A percentile compares a stretch with the other conserved stretches of the same genome.
Evolutionary conservation across 2,888 invertebrate genomes (phyloP).

Genomic region (Noctua janthina): DNA sequence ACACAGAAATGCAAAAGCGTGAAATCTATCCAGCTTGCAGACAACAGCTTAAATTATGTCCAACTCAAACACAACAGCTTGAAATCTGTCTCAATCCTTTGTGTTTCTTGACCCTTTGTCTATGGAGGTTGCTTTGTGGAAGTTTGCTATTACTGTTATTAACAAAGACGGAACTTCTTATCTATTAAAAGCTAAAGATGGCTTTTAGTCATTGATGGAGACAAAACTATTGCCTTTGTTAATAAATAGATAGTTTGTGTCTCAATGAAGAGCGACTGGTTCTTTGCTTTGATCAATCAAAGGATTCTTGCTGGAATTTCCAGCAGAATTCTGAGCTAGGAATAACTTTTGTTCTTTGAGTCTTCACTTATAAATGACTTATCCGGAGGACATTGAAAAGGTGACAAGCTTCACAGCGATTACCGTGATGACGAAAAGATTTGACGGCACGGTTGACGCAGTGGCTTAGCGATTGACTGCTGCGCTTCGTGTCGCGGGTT

Average conservation of each 20-base stretch:
- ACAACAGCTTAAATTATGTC: constrained; percentile 12
- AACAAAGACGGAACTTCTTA: background rate
- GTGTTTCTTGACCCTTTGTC: constrained; percentile 3
- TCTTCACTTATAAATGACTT: background rate
- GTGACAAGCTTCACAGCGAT: background rate
- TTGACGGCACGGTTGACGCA: background rate
- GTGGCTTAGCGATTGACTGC: background rate
- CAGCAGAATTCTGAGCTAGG: background rate
- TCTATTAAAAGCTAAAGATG: background rate
- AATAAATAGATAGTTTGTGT: background rate
- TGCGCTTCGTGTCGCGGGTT: background rate
- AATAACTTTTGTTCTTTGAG: background rate
- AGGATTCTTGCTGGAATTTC: background rate
- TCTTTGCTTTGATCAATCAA: background rate
- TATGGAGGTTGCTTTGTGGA: background rate
- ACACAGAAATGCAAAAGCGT: constrained; percentile 21
- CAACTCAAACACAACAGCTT: constrained; percentile 2
- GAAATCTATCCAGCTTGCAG: constrained; percentile 24
- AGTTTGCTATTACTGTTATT: background rate
- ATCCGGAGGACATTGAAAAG: too few species aligned
- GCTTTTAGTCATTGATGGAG: background rate
- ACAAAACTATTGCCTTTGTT: background rate
- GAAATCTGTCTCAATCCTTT: constrained; percentile 8
- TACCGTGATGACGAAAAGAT: background rate
- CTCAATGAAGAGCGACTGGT: background rate